phyloP scores from a whole-genome alignment of 2,797 vertebrate species.

The Zalophus californianus region DNA sequence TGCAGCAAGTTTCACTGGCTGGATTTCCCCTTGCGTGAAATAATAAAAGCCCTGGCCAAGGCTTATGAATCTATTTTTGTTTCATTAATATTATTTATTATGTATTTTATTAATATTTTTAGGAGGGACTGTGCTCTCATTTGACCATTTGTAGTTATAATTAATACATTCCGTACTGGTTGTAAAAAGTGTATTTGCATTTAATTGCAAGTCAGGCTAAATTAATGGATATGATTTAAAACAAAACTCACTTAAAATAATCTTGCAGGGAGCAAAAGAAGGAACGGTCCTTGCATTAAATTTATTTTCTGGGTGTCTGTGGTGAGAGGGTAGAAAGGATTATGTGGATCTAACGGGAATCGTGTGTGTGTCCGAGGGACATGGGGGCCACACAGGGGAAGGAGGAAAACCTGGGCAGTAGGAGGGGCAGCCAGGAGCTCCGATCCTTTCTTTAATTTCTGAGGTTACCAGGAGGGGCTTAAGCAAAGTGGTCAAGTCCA shows the following conservation, averaged over 20 bases:
- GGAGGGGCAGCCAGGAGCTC: conserved; percentile 52
- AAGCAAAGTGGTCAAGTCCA: conserved; percentile 92
- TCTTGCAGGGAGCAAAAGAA: conserved; percentile 77
- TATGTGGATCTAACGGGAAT: conserved; percentile 17
- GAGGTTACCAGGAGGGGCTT: conserved; percentile 88
- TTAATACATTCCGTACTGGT: conserved; percentile 89
- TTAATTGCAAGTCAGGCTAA: conserved; percentile 90
- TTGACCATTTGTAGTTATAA: conserved; percentile 90
- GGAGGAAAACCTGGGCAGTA: background rate
- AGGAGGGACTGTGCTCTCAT: conserved; percentile 88
- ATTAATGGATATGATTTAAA: conserved; percentile 89
- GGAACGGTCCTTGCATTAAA: conserved; percentile 61
- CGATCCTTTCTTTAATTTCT: conserved; percentile 84
- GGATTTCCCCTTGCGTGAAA: conserved; percentile 63
- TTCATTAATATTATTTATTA: conserved; percentile 88
- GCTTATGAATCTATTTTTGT: conserved; percentile 83
- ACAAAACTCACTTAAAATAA: conserved; percentile 84
- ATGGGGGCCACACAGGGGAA: background rate
- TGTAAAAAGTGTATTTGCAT: conserved; percentile 89
- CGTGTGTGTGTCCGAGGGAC: background rate
- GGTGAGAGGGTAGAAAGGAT: background rate
- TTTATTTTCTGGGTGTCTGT: conserved; percentile 67
- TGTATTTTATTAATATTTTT: conserved; percentile 88
- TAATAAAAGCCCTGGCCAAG: conserved; percentile 80
- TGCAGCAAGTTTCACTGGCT: conserved; percentile 74